Evolutionary conservation across 2,888 invertebrate genomes (phyloP), one percentile per base, ranked within the genome.

Genomic region (Catocala nupta): DNA sequence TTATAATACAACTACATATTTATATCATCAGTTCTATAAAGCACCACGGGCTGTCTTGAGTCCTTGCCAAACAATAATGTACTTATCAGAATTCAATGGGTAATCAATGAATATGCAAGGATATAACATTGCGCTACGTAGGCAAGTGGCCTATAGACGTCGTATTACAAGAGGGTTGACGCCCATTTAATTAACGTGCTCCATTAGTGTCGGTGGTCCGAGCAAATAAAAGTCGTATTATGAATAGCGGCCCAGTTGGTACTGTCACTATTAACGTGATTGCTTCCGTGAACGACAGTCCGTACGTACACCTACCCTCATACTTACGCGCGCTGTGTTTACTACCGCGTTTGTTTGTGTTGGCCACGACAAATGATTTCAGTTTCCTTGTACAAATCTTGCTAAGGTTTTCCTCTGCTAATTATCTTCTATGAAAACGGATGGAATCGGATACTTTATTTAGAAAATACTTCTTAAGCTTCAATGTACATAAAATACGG

Each of bases 111-210:
- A 81, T 83, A 78, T 83, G 76, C 78, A 80, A 73, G 68, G 66
- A 69, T 61, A 60, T 65, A 55, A 55, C 56, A 62, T 69, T 55
- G 55, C 47, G 62, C 54, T 55, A 52, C 64, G 75, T 66, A 67
- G 59, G 63, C 54, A 56, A 65, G 61, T 48, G 42, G 59, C 8
- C 44, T 64, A 51, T 62, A 65, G 58, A 68, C 65, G 72, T 72
- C 70, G 71, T 73, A 72, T 60, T 70, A 59, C 55, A 52, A 70
- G 68, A 70, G 55, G 79, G 72, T 81, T 80, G 84, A 82, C 80
- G 77, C 83, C 79, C 85, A 86, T 87, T 90, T 90, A 87, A 90
- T 90, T 89, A 89, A 82, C 73, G 77, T 73, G 73, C 81, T 85
- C 88, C 90, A 89, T 90, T 90, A 90, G 83, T 78, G 82, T 68